A percentile compares a stretch with the other conserved stretches of the same genome.
Evolutionary conservation across 2,888 invertebrate genomes (phyloP).

Genomic region (Dasysyrphus albostriatus): DNA sequence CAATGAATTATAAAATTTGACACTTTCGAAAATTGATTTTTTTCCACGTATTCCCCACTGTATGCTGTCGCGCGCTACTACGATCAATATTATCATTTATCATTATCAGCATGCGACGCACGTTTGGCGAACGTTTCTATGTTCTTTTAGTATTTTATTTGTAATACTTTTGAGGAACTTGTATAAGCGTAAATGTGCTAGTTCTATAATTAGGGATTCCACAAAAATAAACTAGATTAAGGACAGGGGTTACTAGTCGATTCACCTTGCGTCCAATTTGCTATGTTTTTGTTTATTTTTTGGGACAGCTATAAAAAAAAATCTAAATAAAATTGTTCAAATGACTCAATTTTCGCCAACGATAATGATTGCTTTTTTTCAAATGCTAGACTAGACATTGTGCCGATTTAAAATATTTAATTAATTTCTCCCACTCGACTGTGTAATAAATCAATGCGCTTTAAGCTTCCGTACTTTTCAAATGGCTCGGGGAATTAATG

Average conservation of each 20-base stretch:
- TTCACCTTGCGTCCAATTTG: slow-evolving; percentile 37
- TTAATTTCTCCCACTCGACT: neutral
- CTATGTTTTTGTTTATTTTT: neutral
- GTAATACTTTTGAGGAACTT: neutral
- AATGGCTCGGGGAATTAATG: slow-evolving; percentile 4
- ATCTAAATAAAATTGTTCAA: neutral
- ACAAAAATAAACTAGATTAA: neutral
- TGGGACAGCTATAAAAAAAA: neutral
- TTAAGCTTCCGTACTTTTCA: slow-evolving; percentile 17
- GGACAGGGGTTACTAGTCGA: slow-evolving; percentile 32
- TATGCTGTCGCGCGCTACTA: neutral
- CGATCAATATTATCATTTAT: neutral
- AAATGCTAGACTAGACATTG: slow-evolving; percentile 28
- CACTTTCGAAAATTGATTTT: too few species aligned
- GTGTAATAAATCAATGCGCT: neutral
- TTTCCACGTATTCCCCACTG: too few species aligned
- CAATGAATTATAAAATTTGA: too few species aligned
- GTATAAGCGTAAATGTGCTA: neutral
- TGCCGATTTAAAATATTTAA: slow-evolving; percentile 8
- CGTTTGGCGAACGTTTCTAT: neutral
- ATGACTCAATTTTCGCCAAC: slow-evolving; percentile 6
- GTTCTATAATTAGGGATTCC: slow-evolving; percentile 4
- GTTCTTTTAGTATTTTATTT: neutral
- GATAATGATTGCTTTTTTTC: neutral
- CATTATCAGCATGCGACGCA: neutral